Evolutionary conservation across 2,113 vertebrate genomes (phyloP).

Genomic region (Hippocampus guttulatus): DNA sequence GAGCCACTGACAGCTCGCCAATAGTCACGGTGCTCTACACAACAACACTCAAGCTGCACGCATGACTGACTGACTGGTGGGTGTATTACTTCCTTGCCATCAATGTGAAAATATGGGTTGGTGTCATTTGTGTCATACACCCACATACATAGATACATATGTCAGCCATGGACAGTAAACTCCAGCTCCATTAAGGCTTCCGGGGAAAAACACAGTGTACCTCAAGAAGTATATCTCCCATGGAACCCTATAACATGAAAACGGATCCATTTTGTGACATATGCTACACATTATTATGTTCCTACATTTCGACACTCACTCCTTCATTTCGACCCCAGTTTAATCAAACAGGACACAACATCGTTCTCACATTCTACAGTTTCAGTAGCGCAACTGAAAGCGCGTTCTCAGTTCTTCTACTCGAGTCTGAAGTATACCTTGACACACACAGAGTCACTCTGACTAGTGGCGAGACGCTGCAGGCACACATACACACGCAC

Average conservation of each 20-base stretch:
- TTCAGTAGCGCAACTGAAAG: no score
- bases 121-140: constrained; percentile 24
- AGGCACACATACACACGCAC: no score
- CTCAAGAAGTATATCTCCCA: not conserved
- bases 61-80: constrained; percentile 33
- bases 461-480: no score
- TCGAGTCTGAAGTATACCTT: no score
- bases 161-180: not conserved
- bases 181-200: not conserved
- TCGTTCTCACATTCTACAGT: no score
- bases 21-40: constrained; percentile 50
- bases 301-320: not conserved
- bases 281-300: not conserved
- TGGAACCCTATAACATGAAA: not conserved
- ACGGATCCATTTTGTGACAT: not conserved
- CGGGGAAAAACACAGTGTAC: not conserved
- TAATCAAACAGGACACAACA: no score
- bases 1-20: constrained; percentile 62
- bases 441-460: no score
- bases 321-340: not conserved
- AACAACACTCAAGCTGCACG: constrained; percentile 24
- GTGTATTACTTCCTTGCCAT: constrained; percentile 46
- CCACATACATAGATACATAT: not conserved
- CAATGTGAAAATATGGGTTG: constrained; percentile 23
- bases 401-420: no score